These are phyloP conservation scores for Taeniopygia guttata DNA, from an alignment of 2,797 vertebrate genomes.

Conservation along the genomic window DNA sequence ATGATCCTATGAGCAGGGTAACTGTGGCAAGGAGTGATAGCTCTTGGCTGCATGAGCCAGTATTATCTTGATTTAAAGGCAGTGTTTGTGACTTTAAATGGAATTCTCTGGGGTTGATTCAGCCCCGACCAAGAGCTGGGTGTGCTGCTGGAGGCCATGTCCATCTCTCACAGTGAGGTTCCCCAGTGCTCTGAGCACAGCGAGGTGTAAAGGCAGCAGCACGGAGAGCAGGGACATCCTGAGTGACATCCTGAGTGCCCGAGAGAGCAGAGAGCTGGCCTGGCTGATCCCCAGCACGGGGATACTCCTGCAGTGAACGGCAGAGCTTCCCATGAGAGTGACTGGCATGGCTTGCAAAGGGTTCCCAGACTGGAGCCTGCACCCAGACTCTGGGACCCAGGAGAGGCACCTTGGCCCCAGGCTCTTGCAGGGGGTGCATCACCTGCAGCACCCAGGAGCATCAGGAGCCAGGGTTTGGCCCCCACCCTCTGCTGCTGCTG, in stretches of 20 bases:
- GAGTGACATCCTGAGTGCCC: neutral
- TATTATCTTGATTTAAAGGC: slow-evolving; percentile 53
- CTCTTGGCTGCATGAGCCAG: neutral
- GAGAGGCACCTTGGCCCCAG: neutral
- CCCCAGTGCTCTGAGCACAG: neutral
- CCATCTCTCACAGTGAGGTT: neutral
- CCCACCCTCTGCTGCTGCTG: neutral
- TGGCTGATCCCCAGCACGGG: neutral
- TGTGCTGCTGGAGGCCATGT: neutral
- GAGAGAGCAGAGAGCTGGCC: neutral
- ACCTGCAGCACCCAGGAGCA: neutral
- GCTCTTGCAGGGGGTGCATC: neutral
- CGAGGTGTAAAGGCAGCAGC: neutral
- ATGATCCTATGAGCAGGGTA: slow-evolving; percentile 33
- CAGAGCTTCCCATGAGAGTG: neutral
- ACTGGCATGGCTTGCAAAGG: accelerated
- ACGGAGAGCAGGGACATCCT: neutral
- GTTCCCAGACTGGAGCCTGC: neutral
- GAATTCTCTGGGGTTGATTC: neutral
- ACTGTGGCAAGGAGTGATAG: neutral
- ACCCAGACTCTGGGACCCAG: accelerated
- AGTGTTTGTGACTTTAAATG: neutral
- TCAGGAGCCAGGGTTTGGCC: neutral
- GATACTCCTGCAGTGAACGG: neutral
- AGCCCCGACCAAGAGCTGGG: neutral